These are phyloP conservation scores for Acanthopagrus latus DNA, from an alignment of 2,797 vertebrate species.

Conservation along the genomic window DNA sequence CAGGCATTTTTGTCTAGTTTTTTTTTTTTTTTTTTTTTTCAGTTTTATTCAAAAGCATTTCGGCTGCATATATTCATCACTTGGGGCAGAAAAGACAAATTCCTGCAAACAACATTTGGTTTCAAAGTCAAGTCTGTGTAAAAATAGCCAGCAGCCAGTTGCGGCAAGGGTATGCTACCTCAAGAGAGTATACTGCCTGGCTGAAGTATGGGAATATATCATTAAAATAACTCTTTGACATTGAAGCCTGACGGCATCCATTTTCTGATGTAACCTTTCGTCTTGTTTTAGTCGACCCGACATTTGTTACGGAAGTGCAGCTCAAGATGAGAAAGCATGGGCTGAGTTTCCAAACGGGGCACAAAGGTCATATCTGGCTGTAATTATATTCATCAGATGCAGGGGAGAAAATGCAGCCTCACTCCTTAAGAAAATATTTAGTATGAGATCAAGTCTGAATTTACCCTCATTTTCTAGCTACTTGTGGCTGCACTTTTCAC, in stretches of 20 bases:
- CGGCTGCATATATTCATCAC: constrained; percentile 54
- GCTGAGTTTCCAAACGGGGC: constrained; percentile 79
- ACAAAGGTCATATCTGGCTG: constrained; percentile 88
- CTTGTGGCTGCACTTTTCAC: constrained; percentile 57
- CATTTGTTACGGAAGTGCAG: constrained; percentile 86
- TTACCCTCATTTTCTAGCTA: constrained; percentile 65
- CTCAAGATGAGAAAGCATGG: constrained; percentile 77
- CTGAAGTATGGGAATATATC: constrained; percentile 77
- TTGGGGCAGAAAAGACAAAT: constrained; percentile 39
- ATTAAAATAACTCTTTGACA: constrained; percentile 82
- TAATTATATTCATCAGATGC: constrained; percentile 86
- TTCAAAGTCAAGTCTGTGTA: constrained; percentile 73
- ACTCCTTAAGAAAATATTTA: constrained; percentile 79
- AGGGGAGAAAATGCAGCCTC: constrained; percentile 68
- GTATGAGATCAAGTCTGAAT: constrained; percentile 65
- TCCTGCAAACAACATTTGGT: constrained; percentile 65
- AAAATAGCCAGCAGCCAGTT: constrained; percentile 74
- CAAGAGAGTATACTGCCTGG: constrained; percentile 60
- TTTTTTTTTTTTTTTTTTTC: constrained; percentile 52
- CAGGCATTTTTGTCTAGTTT: constrained; percentile 45
- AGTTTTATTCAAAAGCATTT: constrained; percentile 43
- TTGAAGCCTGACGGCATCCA: constrained; percentile 78
- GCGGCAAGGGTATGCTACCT: constrained; percentile 64
- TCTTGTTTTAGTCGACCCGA: constrained; percentile 85
- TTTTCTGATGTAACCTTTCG: constrained; percentile 83